phyloP scores from a whole-genome alignment of 2,888 invertebrate species.

The Oxyscelio sp. region DNA sequence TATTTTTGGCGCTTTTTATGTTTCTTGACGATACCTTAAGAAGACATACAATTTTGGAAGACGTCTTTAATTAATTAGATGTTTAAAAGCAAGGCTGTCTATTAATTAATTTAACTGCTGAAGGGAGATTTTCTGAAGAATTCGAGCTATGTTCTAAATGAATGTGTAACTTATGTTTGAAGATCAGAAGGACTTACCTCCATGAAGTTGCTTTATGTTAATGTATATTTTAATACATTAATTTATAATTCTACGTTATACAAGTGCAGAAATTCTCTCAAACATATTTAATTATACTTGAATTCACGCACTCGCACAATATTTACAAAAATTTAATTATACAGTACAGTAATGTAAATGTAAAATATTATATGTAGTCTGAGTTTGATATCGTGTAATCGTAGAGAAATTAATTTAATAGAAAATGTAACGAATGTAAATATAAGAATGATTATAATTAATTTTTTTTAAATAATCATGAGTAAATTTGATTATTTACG shows the following conservation, averaged over 20 bases:
- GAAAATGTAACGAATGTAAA: no score
- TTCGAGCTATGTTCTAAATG: not conserved
- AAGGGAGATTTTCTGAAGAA: not conserved
- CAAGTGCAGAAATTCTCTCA: not conserved
- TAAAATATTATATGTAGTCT: not conserved
- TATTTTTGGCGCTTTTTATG: constrained; percentile 32
- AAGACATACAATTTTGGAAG: constrained; percentile 6
- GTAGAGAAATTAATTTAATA: no score
- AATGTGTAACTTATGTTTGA: not conserved
- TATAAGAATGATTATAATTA: no score
- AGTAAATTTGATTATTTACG: no score
- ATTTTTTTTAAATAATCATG: no score
- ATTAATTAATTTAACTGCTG: not conserved
- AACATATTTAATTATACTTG: no score
- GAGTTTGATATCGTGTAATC: not conserved
- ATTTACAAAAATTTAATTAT: not conserved
- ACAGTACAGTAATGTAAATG: not conserved
- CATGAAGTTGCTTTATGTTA: not conserved
- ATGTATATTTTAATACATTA: not conserved
- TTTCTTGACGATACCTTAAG: not conserved
- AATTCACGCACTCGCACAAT: no score
- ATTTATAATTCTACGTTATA: not conserved
- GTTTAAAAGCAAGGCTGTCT: not conserved
- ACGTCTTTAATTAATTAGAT: constrained; percentile 31
- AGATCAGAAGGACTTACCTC: not conserved